phyloP scores from a whole-genome alignment of 2,888 invertebrate species.

The Eupithecia abbreviata region DNA sequence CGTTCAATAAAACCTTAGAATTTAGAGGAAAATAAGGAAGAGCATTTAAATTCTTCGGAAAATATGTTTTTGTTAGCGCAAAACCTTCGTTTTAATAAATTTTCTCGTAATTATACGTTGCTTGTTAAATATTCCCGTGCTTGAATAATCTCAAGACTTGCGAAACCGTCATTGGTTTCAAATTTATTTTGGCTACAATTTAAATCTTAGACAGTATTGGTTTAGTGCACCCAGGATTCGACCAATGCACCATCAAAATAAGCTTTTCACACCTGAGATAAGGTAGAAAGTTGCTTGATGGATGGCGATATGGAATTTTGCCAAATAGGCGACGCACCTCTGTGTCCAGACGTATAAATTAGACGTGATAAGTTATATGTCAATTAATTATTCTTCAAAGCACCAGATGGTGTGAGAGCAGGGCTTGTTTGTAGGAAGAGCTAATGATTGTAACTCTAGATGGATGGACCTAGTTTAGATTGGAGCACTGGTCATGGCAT shows the following conservation, averaged over 20 bases:
- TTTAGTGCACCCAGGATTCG: constrained; percentile 59
- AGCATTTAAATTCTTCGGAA: background rate
- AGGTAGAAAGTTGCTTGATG: constrained; percentile 47
- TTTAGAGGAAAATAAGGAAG: too few species aligned
- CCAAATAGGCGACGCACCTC: constrained; percentile 78
- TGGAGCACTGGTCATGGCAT: background rate
- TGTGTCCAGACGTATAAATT: constrained; percentile 82
- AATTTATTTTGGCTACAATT: constrained; percentile 80
- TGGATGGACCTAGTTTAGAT: constrained; percentile 27
- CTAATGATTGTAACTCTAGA: constrained; percentile 61
- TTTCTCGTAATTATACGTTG: background rate
- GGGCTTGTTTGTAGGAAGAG: constrained; percentile 63
- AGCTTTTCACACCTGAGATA: constrained; percentile 45
- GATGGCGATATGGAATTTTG: constrained; percentile 65
- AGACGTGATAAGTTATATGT: constrained; percentile 82
- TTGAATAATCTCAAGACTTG: constrained; percentile 47
- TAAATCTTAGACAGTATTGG: constrained; percentile 61
- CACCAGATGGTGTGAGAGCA: constrained; percentile 72
- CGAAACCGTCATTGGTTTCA: constrained; percentile 69
- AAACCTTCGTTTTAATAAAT: background rate
- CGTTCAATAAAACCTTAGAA: too few species aligned
- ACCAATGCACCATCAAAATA: constrained; percentile 35
- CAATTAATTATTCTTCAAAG: constrained; percentile 84
- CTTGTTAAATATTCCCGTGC: background rate
- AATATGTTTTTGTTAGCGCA: background rate